Evolutionary conservation across 1,140 invertebrate species (phyloP), one percentile per base, ranked within the genome.

Genomic region (Limonius californicus): DNA sequence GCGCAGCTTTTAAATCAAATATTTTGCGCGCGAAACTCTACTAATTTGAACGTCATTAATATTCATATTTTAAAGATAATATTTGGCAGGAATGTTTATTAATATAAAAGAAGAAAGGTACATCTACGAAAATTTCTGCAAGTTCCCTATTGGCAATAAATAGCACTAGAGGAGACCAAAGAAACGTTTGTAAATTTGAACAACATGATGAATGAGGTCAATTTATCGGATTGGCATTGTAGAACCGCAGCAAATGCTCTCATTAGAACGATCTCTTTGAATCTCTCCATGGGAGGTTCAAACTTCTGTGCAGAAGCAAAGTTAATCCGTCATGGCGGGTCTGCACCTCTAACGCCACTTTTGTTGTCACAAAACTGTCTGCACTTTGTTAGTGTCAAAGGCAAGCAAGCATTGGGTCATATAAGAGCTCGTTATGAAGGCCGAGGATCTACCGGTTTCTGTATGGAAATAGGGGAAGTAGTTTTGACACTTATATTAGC

Each of bases 361-460:
- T 64, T 67, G 66, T 67, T 67, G 63, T 64, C 66, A 64, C 56
- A 39, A 62, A 64, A 67, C 62, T 67, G 66, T 64, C 62, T 18
- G 19, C 59, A 63, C 59, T 67, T 39, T 64, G 66, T 67, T 63
- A 67, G 55, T 64, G 66, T 67, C 66, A 67, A 50, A 18, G 3
- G 4, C 16, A 8, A 50, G n/a, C n/a, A n/a, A n/a, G n/a, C n/a
- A n/a, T n/a, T n/a, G n/a, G n/a, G n/a, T n/a, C n/a, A 50, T 18
- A 39, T 39, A 39, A 39, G 23, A 27, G 23, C 23, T 27, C 23
- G 23, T 27, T 27, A 27, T n/a, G n/a, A n/a, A n/a, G n/a, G n/a
- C n/a, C n/a, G 23, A 27, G 9, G 23, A 27, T 27, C 23, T 27
- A 27, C 23, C 23, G 23, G 23, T 9, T 27, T 27, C 23, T 45